phyloP scores from a whole-genome alignment of 2,113 vertebrate species.

The Amphiprion percula region DNA sequence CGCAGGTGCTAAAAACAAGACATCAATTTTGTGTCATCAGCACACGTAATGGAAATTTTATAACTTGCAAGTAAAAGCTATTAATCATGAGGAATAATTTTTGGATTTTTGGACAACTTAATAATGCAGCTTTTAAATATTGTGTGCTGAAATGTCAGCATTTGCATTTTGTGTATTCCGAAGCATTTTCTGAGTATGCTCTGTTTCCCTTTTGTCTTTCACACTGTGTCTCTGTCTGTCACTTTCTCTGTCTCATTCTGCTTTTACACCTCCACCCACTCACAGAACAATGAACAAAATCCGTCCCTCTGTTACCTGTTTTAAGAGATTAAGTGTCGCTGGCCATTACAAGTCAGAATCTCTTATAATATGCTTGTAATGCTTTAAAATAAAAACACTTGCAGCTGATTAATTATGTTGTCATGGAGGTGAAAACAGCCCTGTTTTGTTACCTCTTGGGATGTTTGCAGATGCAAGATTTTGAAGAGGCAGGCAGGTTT shows the following conservation, averaged over 20 bases:
- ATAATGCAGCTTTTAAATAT: neutral
- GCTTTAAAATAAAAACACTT: neutral
- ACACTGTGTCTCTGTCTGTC: conserved; percentile 6
- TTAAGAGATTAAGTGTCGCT: neutral
- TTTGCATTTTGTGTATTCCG: conserved; percentile 14
- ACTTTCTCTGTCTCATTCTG: conserved; percentile 34
- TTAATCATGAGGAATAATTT: neutral
- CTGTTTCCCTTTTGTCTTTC: conserved; percentile 40
- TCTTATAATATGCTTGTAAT: neutral
- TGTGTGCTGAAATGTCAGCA: conserved; percentile 1
- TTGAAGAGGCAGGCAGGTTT: too few species aligned
- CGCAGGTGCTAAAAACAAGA: too few species aligned
- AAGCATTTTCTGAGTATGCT: neutral
- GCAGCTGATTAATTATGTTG: too few species aligned
- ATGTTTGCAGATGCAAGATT: too few species aligned
- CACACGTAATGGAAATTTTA: neutral
- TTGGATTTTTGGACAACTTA: neutral
- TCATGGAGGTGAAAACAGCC: too few species aligned
- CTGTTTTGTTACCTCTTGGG: too few species aligned
- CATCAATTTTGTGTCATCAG: neutral
- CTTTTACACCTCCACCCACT: conserved; percentile 16
- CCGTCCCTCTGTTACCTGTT: neutral
- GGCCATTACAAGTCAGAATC: neutral
- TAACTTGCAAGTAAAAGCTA: neutral
- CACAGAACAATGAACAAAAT: neutral